Conservation (phyloP, 2,113 vertebrate genomes). For the Mesoclemmys tuberculata region DNA sequence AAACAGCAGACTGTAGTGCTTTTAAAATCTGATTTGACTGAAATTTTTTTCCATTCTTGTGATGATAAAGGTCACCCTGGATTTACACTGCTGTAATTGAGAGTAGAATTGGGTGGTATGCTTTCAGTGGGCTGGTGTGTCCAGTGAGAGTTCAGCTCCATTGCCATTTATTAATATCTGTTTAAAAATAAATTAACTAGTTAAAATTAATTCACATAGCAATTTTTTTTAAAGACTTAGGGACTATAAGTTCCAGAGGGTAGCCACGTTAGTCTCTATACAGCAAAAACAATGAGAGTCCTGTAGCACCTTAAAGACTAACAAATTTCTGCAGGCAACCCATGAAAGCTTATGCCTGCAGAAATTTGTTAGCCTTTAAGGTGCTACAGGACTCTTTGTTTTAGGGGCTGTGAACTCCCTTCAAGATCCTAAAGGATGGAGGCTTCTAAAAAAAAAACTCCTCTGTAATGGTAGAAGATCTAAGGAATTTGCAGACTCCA, state of each 20-base stretch:
- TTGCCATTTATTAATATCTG: slow-evolving; percentile 50
- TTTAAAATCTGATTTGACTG: slow-evolving; percentile 81
- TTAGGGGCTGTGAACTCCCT: background rate
- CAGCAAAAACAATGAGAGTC: too few species aligned
- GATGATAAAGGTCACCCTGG: slow-evolving; percentile 71
- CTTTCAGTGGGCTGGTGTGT: slow-evolving; percentile 62
- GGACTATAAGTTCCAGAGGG: background rate
- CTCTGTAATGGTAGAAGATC: background rate
- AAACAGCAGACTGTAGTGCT: slow-evolving; percentile 72
- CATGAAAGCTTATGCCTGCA: too few species aligned
- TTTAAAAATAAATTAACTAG: slow-evolving; percentile 27
- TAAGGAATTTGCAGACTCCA: background rate
- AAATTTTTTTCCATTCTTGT: slow-evolving; percentile 77
- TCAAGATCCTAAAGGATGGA: background rate
- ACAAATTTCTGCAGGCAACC: too few species aligned
- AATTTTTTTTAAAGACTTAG: background rate
- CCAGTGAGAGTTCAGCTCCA: slow-evolving; percentile 46
- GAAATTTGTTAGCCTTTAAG: too few species aligned
- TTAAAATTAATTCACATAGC: background rate
- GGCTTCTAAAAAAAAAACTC: background rate
- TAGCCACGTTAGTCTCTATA: too few species aligned
- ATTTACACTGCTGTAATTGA: slow-evolving; percentile 67
- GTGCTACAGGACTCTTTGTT: too few species aligned
- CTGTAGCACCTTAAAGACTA: too few species aligned
- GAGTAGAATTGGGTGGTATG: slow-evolving; percentile 36